phyloP scores from a whole-genome alignment of 2,888 invertebrate species.

The Synergus umbraculus region DNA sequence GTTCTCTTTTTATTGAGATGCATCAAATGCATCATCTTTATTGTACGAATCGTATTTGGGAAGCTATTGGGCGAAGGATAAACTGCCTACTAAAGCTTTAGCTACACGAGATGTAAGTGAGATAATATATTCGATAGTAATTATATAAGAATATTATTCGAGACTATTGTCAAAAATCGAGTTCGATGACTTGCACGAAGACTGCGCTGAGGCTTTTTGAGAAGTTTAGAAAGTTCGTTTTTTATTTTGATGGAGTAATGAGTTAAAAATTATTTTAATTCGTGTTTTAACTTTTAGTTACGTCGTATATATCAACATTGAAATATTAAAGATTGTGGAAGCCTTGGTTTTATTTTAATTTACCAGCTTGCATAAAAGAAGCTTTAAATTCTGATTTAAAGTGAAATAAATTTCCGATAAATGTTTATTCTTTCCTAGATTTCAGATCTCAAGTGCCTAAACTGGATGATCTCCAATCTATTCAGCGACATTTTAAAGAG shows the following conservation, averaged over 20 bases:
- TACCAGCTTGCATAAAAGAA: not conserved
- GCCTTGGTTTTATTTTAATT: not conserved
- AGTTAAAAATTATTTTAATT: not conserved
- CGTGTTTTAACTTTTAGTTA: no score
- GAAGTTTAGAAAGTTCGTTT: not conserved
- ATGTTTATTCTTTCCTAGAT: conserved; percentile 25
- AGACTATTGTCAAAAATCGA: not conserved
- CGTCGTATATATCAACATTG: no score
- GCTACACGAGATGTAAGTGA: not conserved
- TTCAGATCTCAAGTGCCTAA: conserved; percentile 21
- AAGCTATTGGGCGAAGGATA: conserved; percentile 7
- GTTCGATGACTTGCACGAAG: not conserved
- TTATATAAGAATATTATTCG: not conserved
- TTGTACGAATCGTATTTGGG: conserved; percentile 29
- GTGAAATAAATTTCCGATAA: not conserved
- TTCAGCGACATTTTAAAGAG: not conserved
- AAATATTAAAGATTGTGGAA: not conserved
- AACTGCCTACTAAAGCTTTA: conserved; percentile 12
- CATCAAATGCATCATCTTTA: conserved; percentile 21
- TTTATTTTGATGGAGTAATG: not conserved
- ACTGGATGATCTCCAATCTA: not conserved
- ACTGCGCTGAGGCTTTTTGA: not conserved
- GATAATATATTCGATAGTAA: not conserved
- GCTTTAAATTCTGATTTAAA: not conserved
- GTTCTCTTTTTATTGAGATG: conserved; percentile 25